Base-by-base conservation (phyloP, 2,113 vertebrate species). In the Salvelinus sp. region DNA sequence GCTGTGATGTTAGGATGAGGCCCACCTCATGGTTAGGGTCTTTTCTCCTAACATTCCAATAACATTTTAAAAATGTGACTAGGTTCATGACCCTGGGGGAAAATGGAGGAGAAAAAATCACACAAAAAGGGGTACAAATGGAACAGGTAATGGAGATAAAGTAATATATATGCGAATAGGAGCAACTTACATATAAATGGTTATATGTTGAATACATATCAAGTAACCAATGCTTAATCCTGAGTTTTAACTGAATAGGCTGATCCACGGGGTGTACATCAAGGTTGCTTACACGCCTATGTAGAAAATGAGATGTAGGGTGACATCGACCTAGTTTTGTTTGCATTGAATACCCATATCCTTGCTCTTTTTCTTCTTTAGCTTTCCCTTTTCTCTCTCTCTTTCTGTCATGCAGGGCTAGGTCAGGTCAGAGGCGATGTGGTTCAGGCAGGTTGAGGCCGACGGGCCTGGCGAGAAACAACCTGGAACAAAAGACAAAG, bases 341-440 rank as follows among this genome's bases (percentile, higher is more conserved):
- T 90, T 88, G 28, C 30, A 33, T 68, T 66, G 75, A 70, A 44
- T 27, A 69, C 68, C 76, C 70, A 50, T 77, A 76, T 74, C 82
- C 84, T 57, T 57, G 54, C 54, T 57, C 84, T 90, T 68, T 33
- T 20, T 68, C 6, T 7, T 33, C 33, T 33, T 33, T 20, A 1
- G 66, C 18, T 33, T 1, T 44, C 66, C 7, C 28, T 38, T 94
- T 93, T 91, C 88, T 93, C 90, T 94, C 28, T 94, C 93, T 91
- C 88, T 93, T 1, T 33, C 90, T 94, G 89, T 88, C 94, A 93
- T 80, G 90, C 91, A 90, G 95, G 94, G 93, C 96, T 95, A 88
- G 96, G 95, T 82, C 96, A 95, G 89, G 95, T 82, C 96, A 95
- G 89, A 97, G 96, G 90, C 93, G 96, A 83, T 88, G 68, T 82